These are phyloP conservation scores for Acanthopagrus latus DNA, from an alignment of 2,797 vertebrate species.

Conservation along the genomic window DNA sequence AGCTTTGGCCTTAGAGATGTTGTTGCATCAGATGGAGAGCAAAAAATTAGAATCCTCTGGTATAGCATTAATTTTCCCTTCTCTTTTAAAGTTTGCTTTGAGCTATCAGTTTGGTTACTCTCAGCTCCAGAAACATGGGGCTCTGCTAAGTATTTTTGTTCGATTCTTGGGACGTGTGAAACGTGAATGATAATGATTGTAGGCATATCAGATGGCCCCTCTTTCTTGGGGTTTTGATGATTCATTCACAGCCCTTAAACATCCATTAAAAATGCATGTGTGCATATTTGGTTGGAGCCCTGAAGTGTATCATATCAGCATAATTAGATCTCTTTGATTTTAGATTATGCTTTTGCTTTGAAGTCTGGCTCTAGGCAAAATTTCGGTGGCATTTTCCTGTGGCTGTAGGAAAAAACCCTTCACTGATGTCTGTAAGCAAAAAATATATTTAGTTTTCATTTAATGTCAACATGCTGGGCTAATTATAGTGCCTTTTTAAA, in stretches of 20 bases:
- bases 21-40: slow-evolving; percentile 62
- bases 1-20: slow-evolving; percentile 51
- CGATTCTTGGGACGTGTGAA: slow-evolving; percentile 36
- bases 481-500: slow-evolving; percentile 5
- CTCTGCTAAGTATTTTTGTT: slow-evolving; percentile 37
- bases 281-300: slow-evolving; percentile 53
- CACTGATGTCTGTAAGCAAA: slow-evolving; percentile 15
- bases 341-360: slow-evolving; percentile 61
- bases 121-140: slow-evolving; percentile 26
- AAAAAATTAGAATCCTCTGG: slow-evolving; percentile 34
- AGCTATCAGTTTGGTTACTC: slow-evolving; percentile 49
- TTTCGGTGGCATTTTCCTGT: slow-evolving; percentile 16
- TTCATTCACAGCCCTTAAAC: slow-evolving; percentile 52
- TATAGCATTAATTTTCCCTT: slow-evolving; percentile 27
- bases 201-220: slow-evolving; percentile 17
- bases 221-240: slow-evolving; percentile 30
- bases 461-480: background rate
- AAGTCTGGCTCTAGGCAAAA: slow-evolving; percentile 62
- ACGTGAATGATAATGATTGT: slow-evolving; percentile 44
- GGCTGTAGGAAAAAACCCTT: slow-evolving; percentile 21
- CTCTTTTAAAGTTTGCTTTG: slow-evolving; percentile 46
- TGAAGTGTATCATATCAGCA: slow-evolving; percentile 53
- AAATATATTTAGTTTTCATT: slow-evolving; percentile 7
- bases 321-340: slow-evolving; percentile 70
- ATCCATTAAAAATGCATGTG: slow-evolving; percentile 64